Evolutionary conservation across 1,140 invertebrate genomes (phyloP).

Genomic region (Drosophila chauvacae): DNA sequence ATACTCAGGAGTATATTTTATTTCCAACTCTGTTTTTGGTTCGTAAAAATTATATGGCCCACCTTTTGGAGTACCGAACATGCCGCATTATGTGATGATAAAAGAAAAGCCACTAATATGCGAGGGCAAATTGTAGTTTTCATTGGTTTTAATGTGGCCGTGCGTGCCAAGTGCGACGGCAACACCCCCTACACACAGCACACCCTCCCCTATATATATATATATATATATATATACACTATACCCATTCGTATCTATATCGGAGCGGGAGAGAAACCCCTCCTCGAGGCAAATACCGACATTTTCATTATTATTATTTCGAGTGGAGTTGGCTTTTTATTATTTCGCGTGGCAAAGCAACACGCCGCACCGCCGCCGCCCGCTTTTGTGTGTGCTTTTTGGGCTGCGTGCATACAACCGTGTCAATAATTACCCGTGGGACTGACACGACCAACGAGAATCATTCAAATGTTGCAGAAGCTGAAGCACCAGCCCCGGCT

Average conservation of each 20-base stretch:
- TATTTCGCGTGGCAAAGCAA: constrained; percentile 76
- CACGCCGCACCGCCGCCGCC: constrained; percentile 38
- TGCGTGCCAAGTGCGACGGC: constrained; percentile 75
- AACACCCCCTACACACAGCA: constrained; percentile 42
- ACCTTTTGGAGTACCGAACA: constrained; percentile 35
- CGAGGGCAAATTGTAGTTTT: constrained; percentile 78
- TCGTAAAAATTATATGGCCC: constrained; percentile 28
- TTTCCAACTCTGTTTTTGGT: background rate
- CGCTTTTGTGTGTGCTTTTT: constrained; percentile 70
- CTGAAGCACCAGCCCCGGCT: constrained; percentile 51
- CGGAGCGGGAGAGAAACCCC: constrained; percentile 32
- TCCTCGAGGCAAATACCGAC: constrained; percentile 58
- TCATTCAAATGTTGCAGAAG: constrained; percentile 83
- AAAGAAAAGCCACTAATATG: constrained; percentile 69
- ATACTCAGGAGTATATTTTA: constrained; percentile 1
- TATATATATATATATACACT: background rate
- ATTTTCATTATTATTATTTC: constrained; percentile 83
- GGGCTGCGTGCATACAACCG: constrained; percentile 84
- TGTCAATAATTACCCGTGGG: constrained; percentile 85
- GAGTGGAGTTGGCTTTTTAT: constrained; percentile 64
- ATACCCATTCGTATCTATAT: constrained; percentile 20
- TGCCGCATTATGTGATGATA: constrained; percentile 59
- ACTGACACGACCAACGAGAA: constrained; percentile 83
- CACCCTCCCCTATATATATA: constrained; percentile 4
- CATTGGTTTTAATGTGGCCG: constrained; percentile 78